Evolutionary conservation across 2,797 vertebrate genomes (phyloP).

Genomic region (Monodelphis domestica): DNA sequence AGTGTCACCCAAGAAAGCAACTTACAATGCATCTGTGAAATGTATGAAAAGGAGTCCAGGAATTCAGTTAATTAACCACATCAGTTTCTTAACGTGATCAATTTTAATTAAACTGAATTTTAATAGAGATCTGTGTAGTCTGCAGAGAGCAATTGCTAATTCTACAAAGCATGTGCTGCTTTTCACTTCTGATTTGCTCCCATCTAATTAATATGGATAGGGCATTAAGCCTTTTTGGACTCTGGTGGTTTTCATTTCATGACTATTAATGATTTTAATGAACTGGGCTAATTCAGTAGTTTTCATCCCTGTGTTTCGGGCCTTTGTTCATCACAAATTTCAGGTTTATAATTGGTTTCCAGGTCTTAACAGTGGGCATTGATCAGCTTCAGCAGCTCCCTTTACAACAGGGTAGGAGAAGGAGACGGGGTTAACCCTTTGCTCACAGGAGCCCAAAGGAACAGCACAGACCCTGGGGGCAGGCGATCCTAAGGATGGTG

Average conservation of each 20-base stretch:
- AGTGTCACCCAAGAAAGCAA: slow-evolving; percentile 87
- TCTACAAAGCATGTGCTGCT: slow-evolving; percentile 92
- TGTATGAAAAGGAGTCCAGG: slow-evolving; percentile 91
- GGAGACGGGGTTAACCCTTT: slow-evolving; percentile 86
- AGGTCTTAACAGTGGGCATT: slow-evolving; percentile 90
- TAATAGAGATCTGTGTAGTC: slow-evolving; percentile 94
- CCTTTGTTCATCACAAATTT: slow-evolving; percentile 91
- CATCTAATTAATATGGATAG: slow-evolving; percentile 99
- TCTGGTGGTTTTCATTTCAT: slow-evolving; percentile 99
- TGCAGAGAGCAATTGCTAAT: slow-evolving; percentile 92
- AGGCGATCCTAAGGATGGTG: slow-evolving; percentile 36
- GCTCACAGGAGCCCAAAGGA: slow-evolving; percentile 52
- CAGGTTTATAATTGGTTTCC: slow-evolving; percentile 91
- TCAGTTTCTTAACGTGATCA: slow-evolving; percentile 99
- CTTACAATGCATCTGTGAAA: slow-evolving; percentile 91
- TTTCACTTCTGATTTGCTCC: slow-evolving; percentile 96
- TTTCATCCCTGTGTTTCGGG: slow-evolving; percentile 94
- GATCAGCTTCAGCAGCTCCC: slow-evolving; percentile 89
- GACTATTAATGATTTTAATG: slow-evolving; percentile 99
- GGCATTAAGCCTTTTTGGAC: slow-evolving; percentile 99
- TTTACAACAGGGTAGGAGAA: slow-evolving; percentile 84
- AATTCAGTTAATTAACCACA: slow-evolving; percentile 99
- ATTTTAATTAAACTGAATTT: slow-evolving; percentile 99
- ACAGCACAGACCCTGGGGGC: slow-evolving; percentile 31
- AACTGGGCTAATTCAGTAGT: slow-evolving; percentile 99